Conservation (phyloP, 2,888 invertebrate species). For the Drosophila tripunctata region DNA sequence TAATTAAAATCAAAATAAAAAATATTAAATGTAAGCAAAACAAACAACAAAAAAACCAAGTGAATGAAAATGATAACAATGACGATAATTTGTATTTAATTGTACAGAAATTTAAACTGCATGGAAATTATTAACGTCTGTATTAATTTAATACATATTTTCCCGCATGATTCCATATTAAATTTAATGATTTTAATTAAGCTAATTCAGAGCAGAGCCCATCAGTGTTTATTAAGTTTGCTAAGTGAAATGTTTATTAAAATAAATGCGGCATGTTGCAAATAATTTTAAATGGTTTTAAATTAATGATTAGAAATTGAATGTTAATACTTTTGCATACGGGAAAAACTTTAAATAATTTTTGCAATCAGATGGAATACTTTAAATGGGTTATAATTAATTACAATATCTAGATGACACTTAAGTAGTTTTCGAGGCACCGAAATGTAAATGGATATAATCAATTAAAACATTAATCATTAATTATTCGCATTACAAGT, state of each 20-base stretch:
- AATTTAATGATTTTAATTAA: conserved; percentile 49
- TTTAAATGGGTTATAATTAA: not conserved
- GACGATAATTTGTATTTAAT: conserved; percentile 52
- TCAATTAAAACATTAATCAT: conserved; percentile 60
- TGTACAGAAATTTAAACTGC: conserved; percentile 39
- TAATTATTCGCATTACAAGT: conserved; percentile 54
- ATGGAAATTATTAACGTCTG: conserved; percentile 33
- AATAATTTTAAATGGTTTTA: conserved; percentile 4
- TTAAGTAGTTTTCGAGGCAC: conserved; percentile 28
- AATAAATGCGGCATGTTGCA: not conserved
- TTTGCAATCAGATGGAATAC: not conserved
- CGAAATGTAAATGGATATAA: conserved; percentile 38
- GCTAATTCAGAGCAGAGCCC: conserved; percentile 43
- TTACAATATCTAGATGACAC: conserved; percentile 3
- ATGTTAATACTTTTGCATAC: no score
- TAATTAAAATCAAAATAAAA: conserved; percentile 52
- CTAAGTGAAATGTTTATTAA: conserved; percentile 26
- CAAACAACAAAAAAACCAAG: not conserved
- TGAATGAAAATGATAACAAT: conserved; percentile 51
- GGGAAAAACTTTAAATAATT: not conserved
- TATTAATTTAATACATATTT: conserved; percentile 39
- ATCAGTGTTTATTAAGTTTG: conserved; percentile 29
- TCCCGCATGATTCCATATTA: conserved; percentile 36
- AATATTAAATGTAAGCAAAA: conserved; percentile 10
- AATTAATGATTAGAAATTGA: not conserved